Percentiles rank a stretch among this genome's conserved stretches.
Evolutionary conservation across 2,113 vertebrate genomes (phyloP).

Genomic region (Theristicus caerulescens): DNA sequence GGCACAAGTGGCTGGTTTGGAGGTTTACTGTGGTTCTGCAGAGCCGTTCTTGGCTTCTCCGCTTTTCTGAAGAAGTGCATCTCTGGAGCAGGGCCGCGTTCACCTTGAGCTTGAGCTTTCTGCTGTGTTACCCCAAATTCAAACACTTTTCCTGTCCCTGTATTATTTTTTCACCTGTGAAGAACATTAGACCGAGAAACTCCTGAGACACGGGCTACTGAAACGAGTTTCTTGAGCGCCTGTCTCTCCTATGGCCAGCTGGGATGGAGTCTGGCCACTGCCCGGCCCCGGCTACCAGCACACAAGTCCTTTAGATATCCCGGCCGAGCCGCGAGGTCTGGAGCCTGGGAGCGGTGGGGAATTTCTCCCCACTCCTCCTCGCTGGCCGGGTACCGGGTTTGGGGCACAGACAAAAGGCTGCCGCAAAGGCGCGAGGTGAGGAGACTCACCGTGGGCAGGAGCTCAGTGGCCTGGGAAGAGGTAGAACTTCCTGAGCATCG

Average conservation of each 20-base stretch:
- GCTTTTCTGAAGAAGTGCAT: background rate
- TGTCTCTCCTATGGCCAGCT: background rate
- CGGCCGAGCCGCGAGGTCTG: accelerated
- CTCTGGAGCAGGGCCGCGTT: background rate
- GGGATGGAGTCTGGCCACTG: background rate
- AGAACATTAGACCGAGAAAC: background rate
- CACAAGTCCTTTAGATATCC: background rate
- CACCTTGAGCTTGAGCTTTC: background rate
- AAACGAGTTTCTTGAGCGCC: background rate
- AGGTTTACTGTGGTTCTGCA: background rate
- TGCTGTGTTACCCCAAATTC: background rate
- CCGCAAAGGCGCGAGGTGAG: background rate
- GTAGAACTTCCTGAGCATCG: background rate
- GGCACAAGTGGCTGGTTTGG: background rate
- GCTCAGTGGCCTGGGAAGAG: slow-evolving; percentile 1
- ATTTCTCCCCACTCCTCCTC: background rate
- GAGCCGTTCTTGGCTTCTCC: background rate
- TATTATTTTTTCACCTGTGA: background rate
- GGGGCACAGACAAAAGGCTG: background rate
- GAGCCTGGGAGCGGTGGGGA: background rate
- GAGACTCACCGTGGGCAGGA: background rate
- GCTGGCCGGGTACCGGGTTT: background rate
- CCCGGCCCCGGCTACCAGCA: background rate
- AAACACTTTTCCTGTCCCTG: background rate
- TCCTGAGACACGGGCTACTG: background rate